Evolutionary conservation across 2,797 vertebrate species (phyloP).

Genomic region (Oreochromis grahami): DNA sequence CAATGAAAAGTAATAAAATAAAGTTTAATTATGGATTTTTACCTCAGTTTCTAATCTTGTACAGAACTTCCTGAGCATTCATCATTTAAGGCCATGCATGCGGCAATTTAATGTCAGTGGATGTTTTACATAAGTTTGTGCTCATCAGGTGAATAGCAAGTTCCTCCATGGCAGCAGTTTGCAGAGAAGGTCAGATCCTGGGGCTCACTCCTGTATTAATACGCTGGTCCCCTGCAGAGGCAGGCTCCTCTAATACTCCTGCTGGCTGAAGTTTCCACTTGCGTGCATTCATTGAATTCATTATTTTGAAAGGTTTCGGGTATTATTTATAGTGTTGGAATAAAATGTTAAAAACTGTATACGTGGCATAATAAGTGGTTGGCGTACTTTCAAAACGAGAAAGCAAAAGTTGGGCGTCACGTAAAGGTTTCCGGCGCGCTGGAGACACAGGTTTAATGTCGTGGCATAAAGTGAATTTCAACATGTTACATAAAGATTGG

Average conservation of each 20-base stretch:
- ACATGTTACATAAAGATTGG: not conserved
- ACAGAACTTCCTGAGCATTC: not conserved
- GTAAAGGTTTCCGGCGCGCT: not conserved
- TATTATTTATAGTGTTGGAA: constrained; percentile 46
- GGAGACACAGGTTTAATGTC: not conserved
- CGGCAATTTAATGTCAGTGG: not conserved
- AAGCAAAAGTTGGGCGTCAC: constrained; percentile 5
- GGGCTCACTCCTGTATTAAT: constrained; percentile 2
- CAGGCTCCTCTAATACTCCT: constrained; percentile 8
- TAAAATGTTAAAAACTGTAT: constrained; percentile 28
- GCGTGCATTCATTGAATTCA: constrained; percentile 37
- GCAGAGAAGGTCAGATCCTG: constrained; percentile 29
- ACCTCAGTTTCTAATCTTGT: not conserved
- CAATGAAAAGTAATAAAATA: not conserved
- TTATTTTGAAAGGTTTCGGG: constrained; percentile 50
- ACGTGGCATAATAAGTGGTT: constrained; percentile 15
- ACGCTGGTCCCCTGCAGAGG: constrained; percentile 6
- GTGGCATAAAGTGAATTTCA: not conserved
- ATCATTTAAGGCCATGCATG: not conserved
- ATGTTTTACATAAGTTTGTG: not conserved
- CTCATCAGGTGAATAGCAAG: constrained; percentile 4
- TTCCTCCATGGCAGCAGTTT: constrained; percentile 2
- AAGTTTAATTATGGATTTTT: not conserved
- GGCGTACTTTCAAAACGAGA: not conserved
- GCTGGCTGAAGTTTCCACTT: constrained; percentile 20